Conservation (phyloP, 2,113 vertebrate genomes). For the Orthonyx spaldingii region DNA sequence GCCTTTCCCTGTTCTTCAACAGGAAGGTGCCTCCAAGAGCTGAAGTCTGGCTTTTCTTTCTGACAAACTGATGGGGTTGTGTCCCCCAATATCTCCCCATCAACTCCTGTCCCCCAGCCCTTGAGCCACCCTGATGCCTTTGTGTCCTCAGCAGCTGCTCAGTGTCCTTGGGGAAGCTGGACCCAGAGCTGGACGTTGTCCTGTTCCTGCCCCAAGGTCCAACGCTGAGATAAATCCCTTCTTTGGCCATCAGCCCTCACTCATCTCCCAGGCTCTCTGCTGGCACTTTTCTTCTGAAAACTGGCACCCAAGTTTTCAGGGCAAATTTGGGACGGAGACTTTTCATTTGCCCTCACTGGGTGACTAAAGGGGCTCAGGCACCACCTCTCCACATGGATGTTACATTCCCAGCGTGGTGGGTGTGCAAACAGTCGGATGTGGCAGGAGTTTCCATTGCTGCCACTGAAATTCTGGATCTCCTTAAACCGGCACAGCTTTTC, state of each 20-base stretch:
- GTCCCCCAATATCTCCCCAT: background rate
- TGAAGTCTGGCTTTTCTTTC: background rate
- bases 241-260: background rate
- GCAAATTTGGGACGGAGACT: background rate
- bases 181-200: background rate
- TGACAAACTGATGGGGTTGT: background rate
- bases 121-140: background rate
- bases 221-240: background rate
- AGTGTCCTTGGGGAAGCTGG: background rate
- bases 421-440: background rate
- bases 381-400: accelerated
- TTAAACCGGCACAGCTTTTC: background rate
- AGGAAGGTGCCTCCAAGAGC: background rate
- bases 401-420: background rate
- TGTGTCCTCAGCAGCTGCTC: background rate
- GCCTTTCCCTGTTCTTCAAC: background rate
- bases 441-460: background rate
- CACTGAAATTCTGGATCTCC: background rate
- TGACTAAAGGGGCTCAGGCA: background rate
- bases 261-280: background rate
- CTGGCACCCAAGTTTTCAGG: background rate
- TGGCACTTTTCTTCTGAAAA: background rate
- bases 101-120: background rate
- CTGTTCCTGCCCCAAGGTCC: background rate
- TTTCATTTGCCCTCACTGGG: background rate